Evolutionary conservation across 2,888 invertebrate species (phyloP).

Genomic region (Metallyticus violacea): DNA sequence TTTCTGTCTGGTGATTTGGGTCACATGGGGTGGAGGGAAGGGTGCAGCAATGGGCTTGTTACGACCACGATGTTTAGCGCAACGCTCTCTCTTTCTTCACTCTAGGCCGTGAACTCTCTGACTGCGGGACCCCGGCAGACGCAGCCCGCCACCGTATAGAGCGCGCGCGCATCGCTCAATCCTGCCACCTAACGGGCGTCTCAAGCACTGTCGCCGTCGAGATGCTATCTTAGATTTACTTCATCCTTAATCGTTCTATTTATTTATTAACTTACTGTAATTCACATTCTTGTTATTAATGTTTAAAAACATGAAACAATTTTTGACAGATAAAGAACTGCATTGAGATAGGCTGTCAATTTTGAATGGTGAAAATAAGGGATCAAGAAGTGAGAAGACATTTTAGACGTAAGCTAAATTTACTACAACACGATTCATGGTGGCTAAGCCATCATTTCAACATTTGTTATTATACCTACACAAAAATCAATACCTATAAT

Average conservation of each 20-base stretch:
- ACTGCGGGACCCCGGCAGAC: not conserved
- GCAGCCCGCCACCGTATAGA: not conserved
- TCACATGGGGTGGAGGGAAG: not conserved
- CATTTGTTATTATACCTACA: no score
- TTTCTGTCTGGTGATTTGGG: not conserved
- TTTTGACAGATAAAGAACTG: no score
- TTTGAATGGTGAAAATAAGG: no score
- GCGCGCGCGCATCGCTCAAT: not conserved
- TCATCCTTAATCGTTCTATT: not conserved
- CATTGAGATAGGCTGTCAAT: no score
- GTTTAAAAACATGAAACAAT: no score
- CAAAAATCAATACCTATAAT: no score
- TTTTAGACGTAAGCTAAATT: no score
- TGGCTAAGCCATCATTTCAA: no score
- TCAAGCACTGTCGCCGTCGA: not conserved
- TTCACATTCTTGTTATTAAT: no score
- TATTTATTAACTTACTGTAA: not conserved
- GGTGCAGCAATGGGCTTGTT: not conserved
- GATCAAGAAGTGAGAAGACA: no score
- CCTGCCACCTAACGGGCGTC: slow-evolving; percentile 12
- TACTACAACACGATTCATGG: no score
- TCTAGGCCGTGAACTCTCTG: not conserved
- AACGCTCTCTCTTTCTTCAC: not conserved
- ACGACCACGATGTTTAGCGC: not conserved
- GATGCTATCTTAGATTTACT: not conserved